phyloP scores from a whole-genome alignment of 37 sponge, comb jelly and placozoan species.

The Amphimedon queenslandica region DNA sequence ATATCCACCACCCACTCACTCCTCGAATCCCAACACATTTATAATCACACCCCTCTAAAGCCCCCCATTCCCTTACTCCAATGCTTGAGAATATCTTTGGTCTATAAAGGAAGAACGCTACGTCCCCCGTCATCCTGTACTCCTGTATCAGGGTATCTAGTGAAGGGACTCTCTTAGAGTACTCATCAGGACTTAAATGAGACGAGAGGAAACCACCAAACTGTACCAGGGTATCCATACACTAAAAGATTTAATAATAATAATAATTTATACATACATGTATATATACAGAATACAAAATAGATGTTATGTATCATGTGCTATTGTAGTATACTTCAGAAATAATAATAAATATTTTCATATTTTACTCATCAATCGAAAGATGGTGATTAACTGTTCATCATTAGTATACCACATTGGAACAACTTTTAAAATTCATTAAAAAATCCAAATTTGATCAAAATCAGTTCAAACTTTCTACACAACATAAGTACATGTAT shows the following conservation, averaged over 20 bases:
- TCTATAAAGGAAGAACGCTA: slow-evolving; percentile 86
- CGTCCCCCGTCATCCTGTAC: slow-evolving; percentile 87
- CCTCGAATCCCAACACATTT: slow-evolving; percentile 91
- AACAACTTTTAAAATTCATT: too few relatives aligned
- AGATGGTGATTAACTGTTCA: too few relatives aligned
- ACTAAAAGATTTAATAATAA: slow-evolving; percentile 38
- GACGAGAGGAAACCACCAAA: slow-evolving; percentile 91
- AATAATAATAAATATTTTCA: not conserved
- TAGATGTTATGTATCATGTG: too few relatives aligned
- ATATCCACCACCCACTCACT: too few relatives aligned
- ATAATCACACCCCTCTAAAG: slow-evolving; percentile 72
- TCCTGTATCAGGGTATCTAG: slow-evolving; percentile 65
- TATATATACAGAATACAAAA: not conserved
- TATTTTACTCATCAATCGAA: too few relatives aligned
- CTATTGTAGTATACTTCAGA: not conserved
- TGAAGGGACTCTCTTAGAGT: slow-evolving; percentile 60
- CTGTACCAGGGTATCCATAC: slow-evolving; percentile 95
- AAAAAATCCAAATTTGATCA: too few relatives aligned
- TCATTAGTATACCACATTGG: too few relatives aligned
- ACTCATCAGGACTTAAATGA: slow-evolving; percentile 80
- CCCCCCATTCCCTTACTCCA: slow-evolving; percentile 30
- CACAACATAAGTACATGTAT: too few relatives aligned
- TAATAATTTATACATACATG: too few relatives aligned
- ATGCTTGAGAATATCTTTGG: slow-evolving; percentile 62
- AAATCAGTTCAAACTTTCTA: too few relatives aligned